Base-by-base conservation (phyloP, 2,113 vertebrate species). In the Callospermophilus lateralis region DNA sequence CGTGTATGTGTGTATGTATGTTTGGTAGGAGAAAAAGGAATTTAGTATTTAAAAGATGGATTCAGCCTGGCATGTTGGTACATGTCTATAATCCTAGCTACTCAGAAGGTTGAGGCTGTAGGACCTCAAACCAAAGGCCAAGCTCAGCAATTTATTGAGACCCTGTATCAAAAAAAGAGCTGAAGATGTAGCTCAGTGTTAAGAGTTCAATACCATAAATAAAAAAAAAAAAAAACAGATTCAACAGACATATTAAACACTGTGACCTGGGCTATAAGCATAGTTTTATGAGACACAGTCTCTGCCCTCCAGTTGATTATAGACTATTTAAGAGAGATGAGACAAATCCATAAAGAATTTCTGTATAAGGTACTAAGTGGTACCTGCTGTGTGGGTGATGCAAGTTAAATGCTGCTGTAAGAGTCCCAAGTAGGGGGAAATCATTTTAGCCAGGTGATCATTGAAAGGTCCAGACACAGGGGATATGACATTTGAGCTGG, bases 161-260 rank as follows among this genome's bases (percentile, higher is more conserved):
- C 67, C 30, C 15, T 68, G 32, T 34, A 32, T 68, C 15, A 68
- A 34, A 68, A 68, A 68, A 34, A 34, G 30, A 5, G 30, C 32
- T 68, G 15, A 32, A 63, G 67, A 32, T 68, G 67, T 68, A 68
- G 30, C 32, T 68, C 32, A 32, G 15, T 68, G 67, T 32, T 32
- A 74, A 16, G 61, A 19, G 32, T 45, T 84, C 19, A 67, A 48
- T 34, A 68, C 67, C 13, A 34, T 15, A 68, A 67, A 67, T 58
- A 58, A 67, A 51, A 8, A 92, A 17, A 37, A 72, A 73, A 80
- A 30, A 42, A 61, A 88, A 26, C 45, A 39, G 28, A 34, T 68
- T 91, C n/a, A 80, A 63, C 26, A 48, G 42, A 68, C 77, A 67
- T 30, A 22, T 83, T 93, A 94, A 96, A 85, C 53, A 90, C 58